Base-by-base conservation (phyloP, 53 echinoderm and acorn worm species). In the Crossaster papposus region DNA sequence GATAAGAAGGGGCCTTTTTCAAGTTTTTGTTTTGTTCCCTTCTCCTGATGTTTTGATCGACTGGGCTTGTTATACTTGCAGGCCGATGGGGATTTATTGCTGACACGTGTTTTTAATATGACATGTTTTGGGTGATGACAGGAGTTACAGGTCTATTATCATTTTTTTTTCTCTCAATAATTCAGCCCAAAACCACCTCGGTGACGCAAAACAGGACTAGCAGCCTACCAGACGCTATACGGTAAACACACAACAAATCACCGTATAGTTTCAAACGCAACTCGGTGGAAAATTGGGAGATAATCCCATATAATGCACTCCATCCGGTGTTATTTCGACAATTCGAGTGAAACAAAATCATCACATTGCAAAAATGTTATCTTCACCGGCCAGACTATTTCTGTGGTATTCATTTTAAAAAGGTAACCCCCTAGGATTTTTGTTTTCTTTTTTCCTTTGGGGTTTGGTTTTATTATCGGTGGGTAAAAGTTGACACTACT, bases 321-420 rank as follows among this genome's bases (percentile, higher is more conserved):
- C 82, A 82, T 82, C 82, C 82, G 82, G 82, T 65, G 82, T 64
- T 44, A 44, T 81, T 29, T 70, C 38, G 68, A 68, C 37, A 64
- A 72, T 65, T n/a, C 81, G 33, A 54, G 17, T 24, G 18, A 53
- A 52, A 81, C 24, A 38, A 81, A 36, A 63, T 30, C 81, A 81
- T 62, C 34, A 51, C n/a, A 6, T 22, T n/a, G n/a, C n/a, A n/a
- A n/a, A n/a, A 51, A 51, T 78, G 51, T 51, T 44, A 78, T 82
- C 82, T 82, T 64, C 34, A 68, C 35, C 29, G 50, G 65, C 68
- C 64, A 65, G 68, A 82, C 65, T 81, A 32, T 22, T 33, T 63
- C 62, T 31, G 30, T 30, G 62, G 18, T 28, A 17, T 29, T 28
- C 28, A 1, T 15, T 51, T 55, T 63, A 28, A 58, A 52, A 34